Evolutionary conservation across 1,140 invertebrate genomes (phyloP), one percentile per base, ranked within the genome.

Genomic region (Listronotus oregonensis): DNA sequence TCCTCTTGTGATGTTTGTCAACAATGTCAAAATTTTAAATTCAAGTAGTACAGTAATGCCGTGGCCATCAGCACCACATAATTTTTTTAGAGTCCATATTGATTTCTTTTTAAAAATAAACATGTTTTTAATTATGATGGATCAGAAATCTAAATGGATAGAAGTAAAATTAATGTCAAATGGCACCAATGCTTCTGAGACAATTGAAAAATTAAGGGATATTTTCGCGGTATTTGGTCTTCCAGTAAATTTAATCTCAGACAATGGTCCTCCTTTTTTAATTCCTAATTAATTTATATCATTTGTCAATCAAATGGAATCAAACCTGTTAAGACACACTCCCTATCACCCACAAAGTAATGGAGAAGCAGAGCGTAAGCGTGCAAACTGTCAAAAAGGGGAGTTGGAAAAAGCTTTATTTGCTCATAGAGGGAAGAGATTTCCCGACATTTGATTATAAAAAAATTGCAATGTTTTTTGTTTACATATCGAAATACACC

Each of bases 261-360:
- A 85, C 68, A 78, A 80, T 66, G 78, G 77, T 44, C 75, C 78
- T 7, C 73, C 80, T n/a, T n/a, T 51, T 83, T 82, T 67, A 73
- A 27, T 27, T 27, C 21, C 5, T 3, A 5, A 3, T 5, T n/a
- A 27, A 27, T 27, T 27, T 27, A 67, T 9, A 40, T 63, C 0
- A 84, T 71, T 52, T 76, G 34, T 18, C 66, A 46, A 46, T 44
- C 73, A 55, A 81, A 80, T 74, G 74, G 76, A 6, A 78, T 82
- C 56, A 54, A 63, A 74, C 79, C n/a, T n/a, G n/a, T n/a, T n/a
- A n/a, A n/a, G n/a, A n/a, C n/a, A n/a, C n/a, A n/a, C 43, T 71
- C 73, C 14, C 77, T 27, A 27, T 27, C 1, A 81, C 72, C 72
- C 79, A 12, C 77, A 79, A 63, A 76, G 76, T 7, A 82, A 83